Conservation (phyloP, 2,797 vertebrate species). For the Oreochromis grahami region DNA sequence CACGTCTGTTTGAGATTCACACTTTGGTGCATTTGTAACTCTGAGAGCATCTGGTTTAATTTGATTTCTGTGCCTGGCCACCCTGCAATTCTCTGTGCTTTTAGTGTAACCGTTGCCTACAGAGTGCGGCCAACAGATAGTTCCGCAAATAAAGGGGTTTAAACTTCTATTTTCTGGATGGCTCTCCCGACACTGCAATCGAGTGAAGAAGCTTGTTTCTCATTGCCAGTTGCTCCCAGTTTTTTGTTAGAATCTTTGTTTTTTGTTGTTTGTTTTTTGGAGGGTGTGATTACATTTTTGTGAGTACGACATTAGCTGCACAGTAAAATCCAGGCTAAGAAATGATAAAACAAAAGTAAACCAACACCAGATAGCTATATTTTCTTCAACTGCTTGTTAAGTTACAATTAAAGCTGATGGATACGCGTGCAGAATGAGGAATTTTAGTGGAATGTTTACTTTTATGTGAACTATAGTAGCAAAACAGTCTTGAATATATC, state of each 20-base stretch:
- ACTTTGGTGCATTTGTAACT: constrained; percentile 73
- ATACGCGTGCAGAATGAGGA: background rate
- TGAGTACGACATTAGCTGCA: background rate
- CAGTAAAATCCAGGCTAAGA: background rate
- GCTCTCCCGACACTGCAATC: constrained; percentile 43
- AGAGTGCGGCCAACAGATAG: constrained; percentile 76
- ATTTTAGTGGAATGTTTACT: background rate
- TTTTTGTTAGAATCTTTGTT: background rate
- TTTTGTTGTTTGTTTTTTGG: background rate
- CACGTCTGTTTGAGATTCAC: constrained; percentile 62
- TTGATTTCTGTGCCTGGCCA: constrained; percentile 74
- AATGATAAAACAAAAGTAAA: background rate
- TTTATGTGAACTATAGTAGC: background rate
- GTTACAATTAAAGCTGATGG: background rate
- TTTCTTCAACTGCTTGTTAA: background rate
- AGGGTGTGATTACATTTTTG: background rate
- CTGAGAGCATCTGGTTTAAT: constrained; percentile 73
- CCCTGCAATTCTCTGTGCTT: constrained; percentile 73
- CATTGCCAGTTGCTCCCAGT: background rate
- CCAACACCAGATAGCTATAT: background rate
- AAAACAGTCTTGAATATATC: background rate
- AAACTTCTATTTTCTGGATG: constrained; percentile 75
- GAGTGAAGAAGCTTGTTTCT: constrained; percentile 22
- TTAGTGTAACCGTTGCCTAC: constrained; percentile 71
- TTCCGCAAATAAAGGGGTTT: constrained; percentile 78